Base-by-base conservation (phyloP, 2,797 vertebrate genomes). In the Selene dorsalis region DNA sequence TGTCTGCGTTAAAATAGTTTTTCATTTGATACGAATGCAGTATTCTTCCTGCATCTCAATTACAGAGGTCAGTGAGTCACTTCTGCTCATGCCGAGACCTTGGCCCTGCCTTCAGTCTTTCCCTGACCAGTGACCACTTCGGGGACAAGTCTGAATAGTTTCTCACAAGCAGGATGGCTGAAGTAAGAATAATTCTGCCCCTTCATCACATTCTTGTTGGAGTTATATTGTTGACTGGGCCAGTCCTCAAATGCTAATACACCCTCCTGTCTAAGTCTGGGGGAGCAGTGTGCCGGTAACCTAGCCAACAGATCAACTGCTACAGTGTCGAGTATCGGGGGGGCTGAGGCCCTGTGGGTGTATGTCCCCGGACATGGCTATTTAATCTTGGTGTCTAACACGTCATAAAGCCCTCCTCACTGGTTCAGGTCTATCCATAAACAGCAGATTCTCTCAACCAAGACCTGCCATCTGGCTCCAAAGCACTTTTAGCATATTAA, bases 1-100 rank as follows among this genome's bases (percentile, higher is more conserved):
- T 79, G 89, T 90, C 92, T 92, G 92, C 68, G 75, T 93, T 93
- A 92, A 94, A 94, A 93, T 94, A 92, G 92, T 90, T 93, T 93
- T 91, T 89, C 91, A 91, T 91, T 93, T 90, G 93, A 94, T 93
- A 93, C 79, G 79, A 93, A 91, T 81, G 91, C 90, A 83, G 86
- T 85, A 79, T 93, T 93, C 92, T 89, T 88, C 82, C 89, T 89
- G 91, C 89, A 83, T 90, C 90, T 94, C 91, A 92, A 93, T 94
- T 92, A 92, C 91, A 91, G 91, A 86, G 93, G 91, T 93, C 90
- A 93, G 86, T 32, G 84, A 93, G 89, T 88, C 64, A 84, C 80
- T 72, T 82, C 67, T 41, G 83, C 84, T 90, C 90, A 87, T 88
- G 84, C 89, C 88, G 24, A 85, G 89, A 82, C 89, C 73, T 83